Evolutionary conservation across 2,888 invertebrate genomes (phyloP), one percentile per base, ranked within the genome.

Genomic region (Drosophila nr. perissopoda): DNA sequence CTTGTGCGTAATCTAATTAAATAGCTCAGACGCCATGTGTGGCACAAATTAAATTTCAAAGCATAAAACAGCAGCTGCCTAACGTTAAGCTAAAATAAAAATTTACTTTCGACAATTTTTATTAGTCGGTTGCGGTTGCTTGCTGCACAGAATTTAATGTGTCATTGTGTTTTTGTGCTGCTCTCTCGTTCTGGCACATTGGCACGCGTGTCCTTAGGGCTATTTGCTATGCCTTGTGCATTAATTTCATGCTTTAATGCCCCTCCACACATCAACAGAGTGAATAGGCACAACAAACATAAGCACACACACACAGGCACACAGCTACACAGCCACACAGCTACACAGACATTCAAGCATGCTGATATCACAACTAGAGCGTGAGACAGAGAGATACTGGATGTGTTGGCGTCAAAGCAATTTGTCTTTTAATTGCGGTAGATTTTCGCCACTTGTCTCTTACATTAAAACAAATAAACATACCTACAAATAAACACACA

Each of bases 211-310:
- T 82, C 76, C 70, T 74, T 69, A 67, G 64, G 79, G 77, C 74
- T 80, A 79, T 81, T 74, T 77, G 74, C 79, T 76, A 61, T 76
- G 74, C 59, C 68, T 74, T 82, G 72, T 74, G 75, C 79, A 82
- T 82, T 81, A 82, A 82, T 82, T 82, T 82, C 83, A 82, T 81
- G 81, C 81, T 79, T 81, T 81, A 81, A 81, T 81, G 81, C 81
- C 74, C 66, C 64, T 52, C 65, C 70, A 76, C 62, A 78, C 61
- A 70, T 40, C 57, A 58, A 60, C 52, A 72, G 25, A 25, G 25
- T 54, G 33, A 42, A 46, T 25, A 34, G 25, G 33, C 52, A 62
- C 21, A 57, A 16, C 68, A 63, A 27, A 53, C 48, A 57, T 46
- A 59, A 34, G 42, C 16, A 51, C 36, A 48, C n/a, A 60, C 61